Evolutionary conservation across 2,797 vertebrate species (phyloP).

Genomic region (Acomys russatus): DNA sequence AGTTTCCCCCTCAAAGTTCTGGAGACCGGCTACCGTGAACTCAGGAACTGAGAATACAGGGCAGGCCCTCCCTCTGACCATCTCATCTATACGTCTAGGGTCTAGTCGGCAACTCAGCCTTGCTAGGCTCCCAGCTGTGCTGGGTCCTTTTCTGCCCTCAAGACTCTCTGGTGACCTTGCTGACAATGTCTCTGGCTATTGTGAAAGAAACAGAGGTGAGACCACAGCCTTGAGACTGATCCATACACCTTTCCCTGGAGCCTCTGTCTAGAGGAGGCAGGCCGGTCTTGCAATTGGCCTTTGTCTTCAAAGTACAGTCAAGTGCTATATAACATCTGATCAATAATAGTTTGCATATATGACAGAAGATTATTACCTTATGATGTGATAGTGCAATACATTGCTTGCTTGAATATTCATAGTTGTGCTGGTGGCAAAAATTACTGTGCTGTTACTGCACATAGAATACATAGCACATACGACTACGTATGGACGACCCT

Average conservation of each 20-base stretch:
- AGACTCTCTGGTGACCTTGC: not conserved
- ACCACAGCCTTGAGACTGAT: not conserved
- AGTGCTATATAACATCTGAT: not conserved
- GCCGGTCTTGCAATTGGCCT: not conserved
- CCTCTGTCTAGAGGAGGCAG: rapidly evolving
- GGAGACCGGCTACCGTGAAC: not conserved
- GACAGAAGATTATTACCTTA: not conserved
- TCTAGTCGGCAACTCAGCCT: not conserved
- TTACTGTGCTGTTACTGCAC: not conserved
- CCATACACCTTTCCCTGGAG: not conserved
- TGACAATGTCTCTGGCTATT: not conserved
- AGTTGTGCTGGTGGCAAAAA: too few species aligned
- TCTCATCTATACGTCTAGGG: not conserved
- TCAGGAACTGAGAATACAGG: not conserved
- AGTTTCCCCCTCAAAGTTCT: not conserved
- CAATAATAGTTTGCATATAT: too few species aligned
- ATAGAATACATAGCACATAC: too few species aligned
- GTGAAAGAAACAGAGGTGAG: not conserved
- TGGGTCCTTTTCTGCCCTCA: not conserved
- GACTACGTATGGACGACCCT: not conserved
- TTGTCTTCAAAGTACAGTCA: not conserved
- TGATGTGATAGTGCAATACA: too few species aligned
- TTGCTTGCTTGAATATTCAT: not conserved
- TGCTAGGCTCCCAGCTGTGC: not conserved
- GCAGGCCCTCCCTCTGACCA: not conserved